Evolutionary conservation across 2,113 vertebrate genomes (phyloP).

Genomic region (Ornithorhynchus anatinus): DNA sequence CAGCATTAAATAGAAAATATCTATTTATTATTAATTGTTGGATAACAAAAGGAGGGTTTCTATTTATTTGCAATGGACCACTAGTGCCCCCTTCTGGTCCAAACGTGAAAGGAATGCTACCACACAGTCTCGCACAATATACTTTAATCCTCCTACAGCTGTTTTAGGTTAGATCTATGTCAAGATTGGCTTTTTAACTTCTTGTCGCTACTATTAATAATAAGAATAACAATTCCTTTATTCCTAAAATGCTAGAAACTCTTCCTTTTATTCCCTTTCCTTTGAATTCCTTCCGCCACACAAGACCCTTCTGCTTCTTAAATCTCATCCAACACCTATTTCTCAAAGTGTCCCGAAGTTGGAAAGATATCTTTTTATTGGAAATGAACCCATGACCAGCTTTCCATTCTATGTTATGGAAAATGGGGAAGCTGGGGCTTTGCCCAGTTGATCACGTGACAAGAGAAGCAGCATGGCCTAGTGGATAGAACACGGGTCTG

Average conservation of each 20-base stretch:
- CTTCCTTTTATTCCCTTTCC: not conserved
- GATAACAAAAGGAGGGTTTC: conserved; percentile 61
- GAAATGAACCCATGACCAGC: not conserved
- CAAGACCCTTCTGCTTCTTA: not conserved
- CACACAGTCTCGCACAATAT: conserved; percentile 25
- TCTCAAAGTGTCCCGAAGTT: conserved; percentile 20
- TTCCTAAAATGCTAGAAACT: not conserved
- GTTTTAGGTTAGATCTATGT: conserved; percentile 45
- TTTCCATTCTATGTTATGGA: not conserved
- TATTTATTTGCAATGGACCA: conserved; percentile 61
- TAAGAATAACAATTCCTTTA: conserved; percentile 36
- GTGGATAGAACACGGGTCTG: too few relatives aligned
- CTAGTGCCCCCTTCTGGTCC: conserved; percentile 74
- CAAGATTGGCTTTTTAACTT: too few relatives aligned
- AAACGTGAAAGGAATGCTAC: conserved; percentile 38
- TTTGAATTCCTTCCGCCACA: not conserved
- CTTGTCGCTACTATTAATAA: conserved; percentile 29
- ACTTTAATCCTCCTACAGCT: conserved; percentile 10
- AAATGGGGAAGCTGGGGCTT: conserved; percentile 33
- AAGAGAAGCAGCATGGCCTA: too few relatives aligned
- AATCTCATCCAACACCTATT: not conserved
- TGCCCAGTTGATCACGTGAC: conserved; percentile 51
- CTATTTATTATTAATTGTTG: conserved; percentile 65
- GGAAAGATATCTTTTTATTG: not conserved
- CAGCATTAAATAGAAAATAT: conserved; percentile 65